A percentile compares a stretch with the other conserved stretches of the same genome.
Evolutionary conservation across 2,888 invertebrate genomes (phyloP).

Genomic region (Drosophila neotestacea): DNA sequence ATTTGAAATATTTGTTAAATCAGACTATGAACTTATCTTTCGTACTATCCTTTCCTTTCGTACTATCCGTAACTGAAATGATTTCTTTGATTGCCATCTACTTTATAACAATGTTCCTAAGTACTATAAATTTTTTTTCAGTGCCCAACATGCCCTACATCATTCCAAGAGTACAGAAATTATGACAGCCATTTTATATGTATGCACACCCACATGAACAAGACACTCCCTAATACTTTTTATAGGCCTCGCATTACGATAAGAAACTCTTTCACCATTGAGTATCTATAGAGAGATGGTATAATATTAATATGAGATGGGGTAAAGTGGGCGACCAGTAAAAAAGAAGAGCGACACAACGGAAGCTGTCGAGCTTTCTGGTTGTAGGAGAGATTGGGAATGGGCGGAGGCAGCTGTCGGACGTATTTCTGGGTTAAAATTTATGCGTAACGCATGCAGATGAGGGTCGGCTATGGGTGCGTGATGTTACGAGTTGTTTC

Average conservation of each 20-base stretch:
- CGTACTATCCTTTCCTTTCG: background rate
- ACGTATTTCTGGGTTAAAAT: conserved; percentile 69
- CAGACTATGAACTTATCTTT: background rate
- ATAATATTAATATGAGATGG: conserved; percentile 44
- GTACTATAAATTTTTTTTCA: conserved; percentile 19
- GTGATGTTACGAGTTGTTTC: conserved; percentile 20
- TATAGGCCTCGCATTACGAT: conserved; percentile 55
- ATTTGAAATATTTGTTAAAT: too few relatives aligned
- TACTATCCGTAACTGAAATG: background rate
- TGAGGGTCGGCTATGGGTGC: conserved; percentile 47
- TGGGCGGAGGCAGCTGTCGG: conserved; percentile 61
- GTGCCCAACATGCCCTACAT: conserved; percentile 22
- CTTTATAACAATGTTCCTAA: background rate
- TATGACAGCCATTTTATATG: conserved; percentile 55
- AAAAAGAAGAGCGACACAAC: conserved; percentile 15
- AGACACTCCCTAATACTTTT: conserved; percentile 58
- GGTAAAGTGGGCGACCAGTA: conserved; percentile 34
- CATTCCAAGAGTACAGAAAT: conserved; percentile 24
- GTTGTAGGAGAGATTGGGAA: background rate
- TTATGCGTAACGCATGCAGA: conserved; percentile 69
- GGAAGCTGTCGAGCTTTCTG: conserved; percentile 42
- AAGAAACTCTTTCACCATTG: conserved; percentile 66
- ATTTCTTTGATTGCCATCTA: background rate
- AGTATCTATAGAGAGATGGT: conserved; percentile 24
- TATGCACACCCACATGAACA: conserved; percentile 41